phyloP scores from a whole-genome alignment of 1,140 invertebrate species.

The Venturia canescens region DNA sequence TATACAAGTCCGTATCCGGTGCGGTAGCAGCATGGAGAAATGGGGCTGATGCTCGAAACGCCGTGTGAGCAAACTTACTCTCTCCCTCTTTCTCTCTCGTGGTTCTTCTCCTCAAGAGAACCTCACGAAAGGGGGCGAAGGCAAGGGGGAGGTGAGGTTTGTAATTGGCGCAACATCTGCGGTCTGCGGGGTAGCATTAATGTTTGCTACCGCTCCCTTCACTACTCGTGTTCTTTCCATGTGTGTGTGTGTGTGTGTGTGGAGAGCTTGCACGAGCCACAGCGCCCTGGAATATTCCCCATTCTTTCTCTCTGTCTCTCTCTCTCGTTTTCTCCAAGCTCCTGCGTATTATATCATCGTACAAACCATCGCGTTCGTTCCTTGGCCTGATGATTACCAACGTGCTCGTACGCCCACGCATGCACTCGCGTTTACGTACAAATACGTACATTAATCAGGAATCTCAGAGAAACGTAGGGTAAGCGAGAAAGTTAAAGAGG shows the following conservation, averaged over 20 bases:
- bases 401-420: neutral
- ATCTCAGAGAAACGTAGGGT: neutral
- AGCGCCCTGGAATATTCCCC: constrained; percentile 2
- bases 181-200: constrained; percentile 75
- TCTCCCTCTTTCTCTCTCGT: neutral
- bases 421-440: neutral
- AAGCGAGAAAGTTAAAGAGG: constrained; percentile 7
- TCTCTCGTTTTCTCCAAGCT: neutral
- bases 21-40: constrained; percentile 45
- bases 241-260: constrained; percentile 29
- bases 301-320: constrained; percentile 7
- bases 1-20: constrained; percentile 43
- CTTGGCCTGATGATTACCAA: constrained; percentile 14
- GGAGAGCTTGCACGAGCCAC: constrained; percentile 31
- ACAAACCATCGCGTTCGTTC: constrained; percentile 19
- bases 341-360: constrained; percentile 20
- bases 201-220: constrained; percentile 66
- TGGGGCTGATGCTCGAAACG: constrained; percentile 57
- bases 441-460: constrained; percentile 7
- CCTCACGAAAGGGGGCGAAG: constrained; percentile 45
- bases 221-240: constrained; percentile 42
- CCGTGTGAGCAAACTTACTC: constrained; percentile 36
- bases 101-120: constrained; percentile 7
- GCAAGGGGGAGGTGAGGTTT: constrained; percentile 71
- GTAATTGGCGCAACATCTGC: constrained; percentile 77